Evolutionary conservation across 2,797 vertebrate genomes (phyloP), one percentile per base, ranked within the genome.

Genomic region (Sebastolobus alascanus): DNA sequence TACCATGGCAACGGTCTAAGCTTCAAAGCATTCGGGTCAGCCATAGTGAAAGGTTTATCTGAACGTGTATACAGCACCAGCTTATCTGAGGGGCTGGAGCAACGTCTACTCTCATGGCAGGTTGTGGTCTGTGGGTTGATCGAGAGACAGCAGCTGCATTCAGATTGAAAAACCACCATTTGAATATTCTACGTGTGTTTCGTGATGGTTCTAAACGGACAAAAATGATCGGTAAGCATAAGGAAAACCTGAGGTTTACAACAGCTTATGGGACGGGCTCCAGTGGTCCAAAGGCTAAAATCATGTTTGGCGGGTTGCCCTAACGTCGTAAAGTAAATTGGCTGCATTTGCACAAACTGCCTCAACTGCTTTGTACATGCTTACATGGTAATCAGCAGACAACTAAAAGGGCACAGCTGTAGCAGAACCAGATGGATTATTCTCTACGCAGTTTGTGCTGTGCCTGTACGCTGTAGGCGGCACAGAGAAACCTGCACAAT

Each of bases 201-300:
- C 73, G 20, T 29, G 18, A 69, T 66, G 8, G 4, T 70, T 79
- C 52, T 33, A 65, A 58, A 72, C 18, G 43, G 8, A 67, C 38
- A 50, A 40, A 73, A 64, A 46, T 52, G 66, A 81, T 68, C 31
- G 31, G 35, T 73, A 70, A 86, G 60, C 58, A 77, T 38, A 67
- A 79, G 68, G 70, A 82, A 83, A 87, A 84, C 90, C 90, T 93
- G 90, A 91, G 90, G 82, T 77, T 86, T 73, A 83, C 55, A 75
- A 73, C 73, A 85, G 75, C 54, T 84, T 74, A 72, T 78, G 83
- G 68, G 50, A 75, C 66, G 73, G 38, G 56, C 73, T 79, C 64
- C 71, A 52, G 79, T 73, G 55, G 70, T 85, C 61, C 72, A 84
- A 84, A 74, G 61, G 75, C 55, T 74, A 43, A 43, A 73, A 70